A percentile compares a stretch with the other conserved stretches of the same genome.
These are phyloP conservation scores for Maniola jurtina DNA, from an alignment of 1,140 invertebrate species.

Conservation along the genomic window DNA sequence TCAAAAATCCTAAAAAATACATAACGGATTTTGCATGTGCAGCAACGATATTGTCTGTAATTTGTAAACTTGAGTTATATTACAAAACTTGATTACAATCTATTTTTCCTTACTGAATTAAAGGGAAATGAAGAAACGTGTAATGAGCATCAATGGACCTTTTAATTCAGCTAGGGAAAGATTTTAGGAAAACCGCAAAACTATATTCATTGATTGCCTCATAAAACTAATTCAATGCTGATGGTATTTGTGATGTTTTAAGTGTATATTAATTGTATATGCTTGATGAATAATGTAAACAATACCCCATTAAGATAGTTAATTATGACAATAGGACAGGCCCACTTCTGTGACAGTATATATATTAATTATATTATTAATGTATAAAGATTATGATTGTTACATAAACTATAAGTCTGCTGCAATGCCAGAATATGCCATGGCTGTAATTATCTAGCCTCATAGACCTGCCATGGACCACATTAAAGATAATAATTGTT, in stretches of 20 bases:
- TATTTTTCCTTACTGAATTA: no score
- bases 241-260: slow-evolving; percentile 11
- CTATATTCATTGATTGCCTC: slow-evolving; percentile 20
- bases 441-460: no score
- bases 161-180: no score
- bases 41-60: neutral
- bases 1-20: no score
- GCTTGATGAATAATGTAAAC: slow-evolving; percentile 22
- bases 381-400: neutral
- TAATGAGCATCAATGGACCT: no score
- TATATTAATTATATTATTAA: slow-evolving; percentile 8
- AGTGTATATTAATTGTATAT: slow-evolving; percentile 17
- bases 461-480: no score
- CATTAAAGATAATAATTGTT: no score
- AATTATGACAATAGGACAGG: slow-evolving; percentile 17
- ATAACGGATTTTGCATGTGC: no score
- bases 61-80: slow-evolving; percentile 18
- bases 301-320: slow-evolving; percentile 14
- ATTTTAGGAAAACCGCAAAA: slow-evolving; percentile 24
- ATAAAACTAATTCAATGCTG: slow-evolving; percentile 16
- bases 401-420: neutral
- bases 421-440: neutral
- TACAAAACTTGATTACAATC: slow-evolving; percentile 16
- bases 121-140: no score
- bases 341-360: slow-evolving; percentile 20